Evolutionary conservation across 2,113 vertebrate genomes (phyloP).

Genomic region (Vulpes ferrilata): DNA sequence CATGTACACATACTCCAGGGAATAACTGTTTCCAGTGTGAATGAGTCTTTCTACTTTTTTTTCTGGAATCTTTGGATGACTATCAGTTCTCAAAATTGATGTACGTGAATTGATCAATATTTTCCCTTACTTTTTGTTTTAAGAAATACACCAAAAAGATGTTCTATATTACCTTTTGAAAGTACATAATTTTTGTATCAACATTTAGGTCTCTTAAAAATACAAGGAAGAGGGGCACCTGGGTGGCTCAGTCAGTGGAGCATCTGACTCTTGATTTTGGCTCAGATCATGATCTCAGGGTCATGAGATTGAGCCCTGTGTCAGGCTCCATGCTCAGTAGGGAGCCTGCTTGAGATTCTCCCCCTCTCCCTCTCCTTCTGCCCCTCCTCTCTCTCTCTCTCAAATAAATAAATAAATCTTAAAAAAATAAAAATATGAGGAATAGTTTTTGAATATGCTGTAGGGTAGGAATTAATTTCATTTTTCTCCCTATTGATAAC

Average conservation of each 20-base stretch:
- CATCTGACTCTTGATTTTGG: neutral
- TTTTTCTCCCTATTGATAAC: neutral
- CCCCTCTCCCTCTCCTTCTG: neutral
- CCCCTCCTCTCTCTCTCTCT: neutral
- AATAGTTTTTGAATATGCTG: neutral
- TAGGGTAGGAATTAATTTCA: neutral
- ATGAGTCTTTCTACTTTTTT: neutral
- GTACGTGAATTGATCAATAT: neutral
- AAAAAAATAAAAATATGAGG: neutral
- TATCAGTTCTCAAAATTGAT: neutral
- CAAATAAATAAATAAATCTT: neutral
- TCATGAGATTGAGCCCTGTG: neutral
- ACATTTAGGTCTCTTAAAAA: constrained; percentile 20
- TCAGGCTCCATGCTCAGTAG: neutral
- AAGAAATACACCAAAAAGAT: neutral
- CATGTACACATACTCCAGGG: neutral
- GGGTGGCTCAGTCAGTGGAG: neutral
- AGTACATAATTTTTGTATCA: neutral
- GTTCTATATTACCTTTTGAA: neutral
- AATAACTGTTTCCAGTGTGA: neutral
- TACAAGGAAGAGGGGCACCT: neutral
- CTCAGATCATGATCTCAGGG: neutral
- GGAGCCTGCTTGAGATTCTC: neutral
- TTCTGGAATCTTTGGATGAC: constrained; percentile 1
- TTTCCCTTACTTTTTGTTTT: constrained; percentile 16